Percentiles rank a stretch among this genome's conserved stretches.
These are phyloP conservation scores for Girardinus metallicus DNA, from an alignment of 2,797 vertebrate species.

Conservation along the genomic window DNA sequence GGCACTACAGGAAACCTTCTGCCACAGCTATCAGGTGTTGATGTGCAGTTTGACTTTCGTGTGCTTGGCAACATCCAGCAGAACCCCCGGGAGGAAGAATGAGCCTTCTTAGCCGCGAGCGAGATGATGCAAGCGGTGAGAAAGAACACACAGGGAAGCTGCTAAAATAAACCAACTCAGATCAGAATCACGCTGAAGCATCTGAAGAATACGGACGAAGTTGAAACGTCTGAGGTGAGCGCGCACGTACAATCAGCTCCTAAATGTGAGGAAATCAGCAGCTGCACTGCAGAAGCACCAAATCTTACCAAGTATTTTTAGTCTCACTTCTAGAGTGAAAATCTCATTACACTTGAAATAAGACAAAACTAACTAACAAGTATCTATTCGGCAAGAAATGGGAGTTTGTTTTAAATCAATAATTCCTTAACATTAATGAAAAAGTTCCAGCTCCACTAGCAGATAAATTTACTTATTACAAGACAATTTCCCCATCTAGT, in stretches of 20 bases:
- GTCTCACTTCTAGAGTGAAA: no score
- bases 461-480: no score
- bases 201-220: neutral
- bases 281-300: neutral
- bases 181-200: neutral
- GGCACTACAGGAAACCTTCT: neutral
- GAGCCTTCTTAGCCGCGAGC: neutral
- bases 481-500: no score
- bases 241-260: neutral
- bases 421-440: no score
- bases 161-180: neutral
- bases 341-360: no score
- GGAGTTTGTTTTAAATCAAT: no score
- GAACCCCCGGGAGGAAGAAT: neutral
- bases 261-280: constrained; percentile 13
- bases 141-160: constrained; percentile 25
- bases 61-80: constrained; percentile 23
- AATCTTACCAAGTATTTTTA: no score
- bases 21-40: neutral
- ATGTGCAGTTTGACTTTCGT: constrained; percentile 9
- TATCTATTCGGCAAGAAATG: no score
- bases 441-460: no score
- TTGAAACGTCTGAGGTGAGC: neutral
- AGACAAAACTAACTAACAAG: no score
- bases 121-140: constrained; percentile 34